Evolutionary conservation across 2,888 invertebrate species (phyloP).

Genomic region (Gymnoscelis rufifasciata): DNA sequence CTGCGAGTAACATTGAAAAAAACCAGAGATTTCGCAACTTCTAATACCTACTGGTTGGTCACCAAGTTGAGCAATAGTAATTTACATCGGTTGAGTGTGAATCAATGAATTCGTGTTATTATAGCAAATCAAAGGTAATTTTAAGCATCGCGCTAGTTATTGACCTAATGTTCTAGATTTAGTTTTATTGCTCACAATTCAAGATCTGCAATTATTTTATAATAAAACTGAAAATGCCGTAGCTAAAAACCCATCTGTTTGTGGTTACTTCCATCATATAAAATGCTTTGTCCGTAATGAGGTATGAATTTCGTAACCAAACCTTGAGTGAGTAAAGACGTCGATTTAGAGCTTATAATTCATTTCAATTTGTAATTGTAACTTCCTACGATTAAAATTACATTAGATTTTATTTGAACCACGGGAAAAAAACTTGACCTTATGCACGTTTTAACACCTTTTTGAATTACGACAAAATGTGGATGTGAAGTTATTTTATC

Average conservation of each 20-base stretch:
- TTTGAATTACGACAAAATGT: no score
- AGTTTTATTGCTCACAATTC: no score
- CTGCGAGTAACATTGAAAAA: slow-evolving; percentile 8
- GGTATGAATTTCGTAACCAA: slow-evolving; percentile 7
- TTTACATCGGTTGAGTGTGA: not conserved
- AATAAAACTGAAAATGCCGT: no score
- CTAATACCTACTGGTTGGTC: not conserved
- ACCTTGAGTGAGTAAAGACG: slow-evolving; percentile 12
- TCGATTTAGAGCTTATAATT: slow-evolving; percentile 5
- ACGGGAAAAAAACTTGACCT: slow-evolving; percentile 1
- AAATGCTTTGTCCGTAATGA: not conserved
- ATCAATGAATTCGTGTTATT: not conserved
- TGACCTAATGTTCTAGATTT: no score
- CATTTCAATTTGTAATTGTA: slow-evolving; percentile 7
- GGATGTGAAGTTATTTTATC: no score
- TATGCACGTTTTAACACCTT: no score
- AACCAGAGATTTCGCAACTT: not conserved
- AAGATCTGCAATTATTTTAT: no score
- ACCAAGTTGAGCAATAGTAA: not conserved
- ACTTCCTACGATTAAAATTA: slow-evolving; percentile 9
- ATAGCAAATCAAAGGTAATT: not conserved
- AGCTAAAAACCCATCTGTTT: not conserved
- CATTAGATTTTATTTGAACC: slow-evolving; percentile 5
- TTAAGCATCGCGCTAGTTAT: not conserved
- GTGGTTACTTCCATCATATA: not conserved